Conservation (phyloP, 2,888 invertebrate species). For the Hirtodrosophila alboralis region DNA sequence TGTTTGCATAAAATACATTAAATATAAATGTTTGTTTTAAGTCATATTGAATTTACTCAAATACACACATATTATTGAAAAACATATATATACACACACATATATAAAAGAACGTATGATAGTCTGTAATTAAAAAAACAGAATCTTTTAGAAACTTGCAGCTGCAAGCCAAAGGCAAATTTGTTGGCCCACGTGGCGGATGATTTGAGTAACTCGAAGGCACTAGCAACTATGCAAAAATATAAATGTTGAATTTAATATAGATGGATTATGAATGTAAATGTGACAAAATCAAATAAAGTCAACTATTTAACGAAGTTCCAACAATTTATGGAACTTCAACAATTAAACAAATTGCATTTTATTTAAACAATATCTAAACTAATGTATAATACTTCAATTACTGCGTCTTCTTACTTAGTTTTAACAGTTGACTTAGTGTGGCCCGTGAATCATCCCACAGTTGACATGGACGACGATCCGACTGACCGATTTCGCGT, state of each 20-base stretch:
- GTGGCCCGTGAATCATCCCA: constrained; percentile 55
- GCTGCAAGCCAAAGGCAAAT: constrained; percentile 36
- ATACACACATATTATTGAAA: constrained; percentile 75
- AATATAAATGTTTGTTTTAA: constrained; percentile 63
- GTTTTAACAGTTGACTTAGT: background rate
- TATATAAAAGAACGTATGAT: constrained; percentile 10
- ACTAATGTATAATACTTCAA: background rate
- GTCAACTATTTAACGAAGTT: constrained; percentile 55
- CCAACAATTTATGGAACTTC: constrained; percentile 44
- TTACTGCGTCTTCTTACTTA: background rate
- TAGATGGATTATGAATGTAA: constrained; percentile 57
- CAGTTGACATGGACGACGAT: constrained; percentile 86
- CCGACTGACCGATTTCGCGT: constrained; percentile 93
- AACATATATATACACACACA: constrained; percentile 8
- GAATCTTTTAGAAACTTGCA: constrained; percentile 35
- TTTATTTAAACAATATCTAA: constrained; percentile 5
- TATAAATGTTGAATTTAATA: constrained; percentile 66
- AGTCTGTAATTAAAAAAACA: constrained; percentile 11
- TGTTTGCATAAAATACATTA: no score
- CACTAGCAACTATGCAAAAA: constrained; percentile 32
- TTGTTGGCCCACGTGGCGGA: constrained; percentile 21
- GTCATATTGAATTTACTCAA: constrained; percentile 77
- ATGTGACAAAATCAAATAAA: constrained; percentile 56
- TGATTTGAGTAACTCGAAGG: constrained; percentile 7
- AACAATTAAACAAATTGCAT: constrained; percentile 29